Conservation (phyloP, 2,888 invertebrate genomes). For the Torymus tubicola region DNA sequence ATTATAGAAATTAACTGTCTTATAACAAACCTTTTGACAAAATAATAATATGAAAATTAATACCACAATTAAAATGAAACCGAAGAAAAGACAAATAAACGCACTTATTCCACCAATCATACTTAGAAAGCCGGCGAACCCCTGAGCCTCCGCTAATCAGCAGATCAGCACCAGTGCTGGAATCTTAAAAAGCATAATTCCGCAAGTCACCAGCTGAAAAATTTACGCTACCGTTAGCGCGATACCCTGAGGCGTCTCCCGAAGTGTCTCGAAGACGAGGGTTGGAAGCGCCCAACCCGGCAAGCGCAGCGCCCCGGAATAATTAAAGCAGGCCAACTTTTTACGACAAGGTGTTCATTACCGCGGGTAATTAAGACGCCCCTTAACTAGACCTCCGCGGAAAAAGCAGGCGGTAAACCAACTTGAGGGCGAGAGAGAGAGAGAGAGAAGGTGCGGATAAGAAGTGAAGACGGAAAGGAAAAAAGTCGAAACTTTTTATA, state of each 20-base stretch:
- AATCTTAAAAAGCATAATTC: conserved; percentile 2
- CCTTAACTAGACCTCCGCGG: conserved; percentile 75
- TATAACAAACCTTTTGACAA: neutral
- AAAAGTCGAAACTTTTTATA: conserved; percentile 46
- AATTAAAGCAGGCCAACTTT: conserved; percentile 76
- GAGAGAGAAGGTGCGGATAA: conserved; percentile 52
- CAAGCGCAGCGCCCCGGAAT: conserved; percentile 64
- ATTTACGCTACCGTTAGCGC: neutral
- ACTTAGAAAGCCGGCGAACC: too few relatives aligned
- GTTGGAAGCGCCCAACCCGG: conserved; percentile 19
- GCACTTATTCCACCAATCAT: too few relatives aligned
- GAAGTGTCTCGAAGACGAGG: conserved; percentile 1
- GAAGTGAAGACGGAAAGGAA: neutral
- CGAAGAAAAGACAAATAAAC: too few relatives aligned
- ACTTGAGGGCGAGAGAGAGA: conserved; percentile 67
- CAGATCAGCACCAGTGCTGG: neutral
- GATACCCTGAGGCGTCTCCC: neutral
- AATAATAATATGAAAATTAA: neutral
- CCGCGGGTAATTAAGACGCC: conserved; percentile 77
- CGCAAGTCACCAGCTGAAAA: too few relatives aligned
- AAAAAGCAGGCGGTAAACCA: conserved; percentile 75
- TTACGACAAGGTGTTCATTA: conserved; percentile 77
- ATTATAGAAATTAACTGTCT: neutral
- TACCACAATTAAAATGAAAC: too few relatives aligned
- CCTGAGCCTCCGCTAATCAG: neutral